These are phyloP conservation scores for Dicentrarchus labrax DNA, from an alignment of 2,113 vertebrate genomes.

Conservation along the genomic window DNA sequence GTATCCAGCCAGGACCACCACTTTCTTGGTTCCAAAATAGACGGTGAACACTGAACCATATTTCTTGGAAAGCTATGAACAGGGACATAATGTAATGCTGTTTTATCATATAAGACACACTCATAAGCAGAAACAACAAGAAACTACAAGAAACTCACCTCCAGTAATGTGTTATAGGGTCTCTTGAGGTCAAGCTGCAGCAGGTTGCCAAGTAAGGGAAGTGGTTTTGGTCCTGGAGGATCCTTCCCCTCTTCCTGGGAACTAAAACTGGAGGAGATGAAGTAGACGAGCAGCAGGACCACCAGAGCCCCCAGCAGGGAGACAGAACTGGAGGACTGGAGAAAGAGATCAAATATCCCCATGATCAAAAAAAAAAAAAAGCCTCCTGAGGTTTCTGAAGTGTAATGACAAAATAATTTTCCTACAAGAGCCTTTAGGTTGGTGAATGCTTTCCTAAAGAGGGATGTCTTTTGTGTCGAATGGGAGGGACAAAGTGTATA, in stretches of 20 bases:
- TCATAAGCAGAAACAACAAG: too few species aligned
- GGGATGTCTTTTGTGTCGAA: too few species aligned
- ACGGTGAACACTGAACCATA: conserved; percentile 66
- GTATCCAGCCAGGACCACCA: conserved; percentile 68
- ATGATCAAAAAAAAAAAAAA: conserved; percentile 9
- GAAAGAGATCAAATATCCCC: not conserved
- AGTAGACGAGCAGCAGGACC: conserved; percentile 30
- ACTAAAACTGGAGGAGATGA: conserved; percentile 6
- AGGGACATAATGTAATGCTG: not conserved
- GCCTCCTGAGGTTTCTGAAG: not conserved
- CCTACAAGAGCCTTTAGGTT: not conserved
- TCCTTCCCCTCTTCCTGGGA: not conserved
- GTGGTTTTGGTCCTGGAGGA: conserved; percentile 62
- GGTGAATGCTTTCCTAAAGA: not conserved
- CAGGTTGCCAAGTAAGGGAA: conserved; percentile 65
- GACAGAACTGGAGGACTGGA: conserved; percentile 5
- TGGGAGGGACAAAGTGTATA: too few species aligned
- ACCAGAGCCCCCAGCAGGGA: conserved; percentile 23
- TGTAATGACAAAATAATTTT: too few species aligned
- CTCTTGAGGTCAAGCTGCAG: conserved; percentile 58
- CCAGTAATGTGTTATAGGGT: not conserved
- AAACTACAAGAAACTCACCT: conserved; percentile 29
- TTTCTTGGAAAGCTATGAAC: conserved; percentile 51
- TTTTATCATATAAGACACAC: not conserved
- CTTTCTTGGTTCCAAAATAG: conserved; percentile 55